Conservation (phyloP, 2,797 vertebrate species). For the Chanos chanos region DNA sequence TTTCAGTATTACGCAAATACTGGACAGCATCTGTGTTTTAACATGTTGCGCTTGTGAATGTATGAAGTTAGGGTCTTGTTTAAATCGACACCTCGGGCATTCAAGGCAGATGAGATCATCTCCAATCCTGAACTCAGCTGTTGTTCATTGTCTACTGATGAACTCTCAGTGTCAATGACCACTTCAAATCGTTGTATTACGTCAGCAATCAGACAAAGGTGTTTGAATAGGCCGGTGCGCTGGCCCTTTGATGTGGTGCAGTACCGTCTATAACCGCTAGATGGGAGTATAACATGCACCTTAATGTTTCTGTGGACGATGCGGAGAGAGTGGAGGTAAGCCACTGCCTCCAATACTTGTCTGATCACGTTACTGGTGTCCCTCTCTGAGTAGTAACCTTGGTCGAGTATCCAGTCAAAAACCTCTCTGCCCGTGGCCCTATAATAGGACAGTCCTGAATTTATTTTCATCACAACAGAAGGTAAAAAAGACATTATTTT, state of each 20-base stretch:
- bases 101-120: neutral
- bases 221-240: too few species aligned
- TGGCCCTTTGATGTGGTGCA: conserved; percentile 51
- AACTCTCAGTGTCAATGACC: too few species aligned
- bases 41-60: too few species aligned
- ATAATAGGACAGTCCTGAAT: conserved; percentile 33
- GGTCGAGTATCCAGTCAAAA: conserved; percentile 99
- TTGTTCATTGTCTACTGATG: too few species aligned
- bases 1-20: too few species aligned
- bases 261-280: conserved; percentile 46
- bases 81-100: too few species aligned
- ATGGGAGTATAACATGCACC: conserved; percentile 65
- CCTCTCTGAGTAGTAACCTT: conserved; percentile 96
- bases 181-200: too few species aligned
- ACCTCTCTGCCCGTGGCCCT: conserved; percentile 97
- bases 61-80: too few species aligned
- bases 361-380: conserved; percentile 98
- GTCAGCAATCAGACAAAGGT: too few species aligned
- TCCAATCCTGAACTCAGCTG: conserved; percentile 48
- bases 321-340: conserved; percentile 94
- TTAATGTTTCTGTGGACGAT: conserved; percentile 97
- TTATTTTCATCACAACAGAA: neutral
- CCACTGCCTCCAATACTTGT: conserved; percentile 94
- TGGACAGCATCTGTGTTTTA: too few species aligned
- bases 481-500: neutral